Percentiles rank a stretch among this genome's conserved stretches.
Evolutionary conservation across 2,888 invertebrate genomes (phyloP).

Genomic region (Caenorhabditis wallacei): DNA sequence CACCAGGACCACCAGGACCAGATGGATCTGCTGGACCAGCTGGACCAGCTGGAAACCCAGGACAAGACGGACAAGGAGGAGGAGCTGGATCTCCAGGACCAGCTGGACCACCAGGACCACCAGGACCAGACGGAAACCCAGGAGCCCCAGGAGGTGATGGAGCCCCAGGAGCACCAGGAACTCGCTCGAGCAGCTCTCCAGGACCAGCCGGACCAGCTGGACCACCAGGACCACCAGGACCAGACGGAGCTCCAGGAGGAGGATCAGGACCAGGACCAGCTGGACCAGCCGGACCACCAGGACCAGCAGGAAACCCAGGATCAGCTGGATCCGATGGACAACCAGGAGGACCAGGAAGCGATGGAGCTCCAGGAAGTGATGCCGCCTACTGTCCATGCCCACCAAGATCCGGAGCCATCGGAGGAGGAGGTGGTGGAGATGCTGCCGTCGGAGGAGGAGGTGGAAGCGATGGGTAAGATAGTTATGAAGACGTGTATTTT

Average conservation of each 20-base stretch:
- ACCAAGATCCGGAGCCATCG: slow-evolving; percentile 57
- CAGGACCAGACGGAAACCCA: slow-evolving; percentile 65
- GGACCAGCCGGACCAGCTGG: slow-evolving; percentile 72
- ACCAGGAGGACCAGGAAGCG: slow-evolving; percentile 71
- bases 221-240: slow-evolving; percentile 69
- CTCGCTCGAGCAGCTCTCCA: slow-evolving; percentile 64
- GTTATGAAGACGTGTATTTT: no score
- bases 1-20: slow-evolving; percentile 67
- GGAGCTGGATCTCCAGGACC: slow-evolving; percentile 59
- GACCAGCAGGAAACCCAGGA: slow-evolving; percentile 72
- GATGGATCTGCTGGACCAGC: slow-evolving; percentile 69
- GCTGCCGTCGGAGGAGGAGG: slow-evolving; percentile 30
- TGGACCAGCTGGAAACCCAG: slow-evolving; percentile 67
- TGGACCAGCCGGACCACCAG: slow-evolving; percentile 72
- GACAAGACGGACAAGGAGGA: slow-evolving; percentile 62
- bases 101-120: slow-evolving; percentile 66
- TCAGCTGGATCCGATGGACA: slow-evolving; percentile 67
- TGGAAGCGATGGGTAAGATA: slow-evolving; percentile 16
- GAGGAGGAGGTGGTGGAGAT: slow-evolving; percentile 49
- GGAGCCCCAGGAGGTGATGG: slow-evolving; percentile 64
- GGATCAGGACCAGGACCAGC: slow-evolving; percentile 68
- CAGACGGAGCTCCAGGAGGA: slow-evolving; percentile 68
- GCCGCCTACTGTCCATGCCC: slow-evolving; percentile 72
- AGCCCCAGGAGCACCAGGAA: slow-evolving; percentile 69
- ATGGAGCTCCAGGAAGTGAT: slow-evolving; percentile 69